Evolutionary conservation across 1,140 invertebrate species (phyloP).

Genomic region (Pygmarrhopalites habei): DNA sequence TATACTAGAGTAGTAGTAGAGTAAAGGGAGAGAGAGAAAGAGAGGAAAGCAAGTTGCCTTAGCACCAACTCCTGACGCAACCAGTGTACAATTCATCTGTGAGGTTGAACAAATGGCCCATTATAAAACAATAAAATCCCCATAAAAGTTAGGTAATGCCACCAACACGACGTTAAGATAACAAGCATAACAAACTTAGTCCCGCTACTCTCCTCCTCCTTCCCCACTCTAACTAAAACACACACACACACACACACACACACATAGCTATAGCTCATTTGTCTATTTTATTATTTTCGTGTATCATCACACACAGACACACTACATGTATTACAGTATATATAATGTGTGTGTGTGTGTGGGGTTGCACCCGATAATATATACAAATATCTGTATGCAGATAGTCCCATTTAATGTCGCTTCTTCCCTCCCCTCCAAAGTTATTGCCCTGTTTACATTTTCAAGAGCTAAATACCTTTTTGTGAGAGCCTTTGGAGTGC

Average conservation of each 20-base stretch:
- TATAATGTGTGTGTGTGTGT: too few relatives aligned
- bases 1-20: background rate
- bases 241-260: too few relatives aligned
- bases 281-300: too few relatives aligned
- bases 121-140: slow-evolving; percentile 38
- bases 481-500: background rate
- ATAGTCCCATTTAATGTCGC: too few relatives aligned
- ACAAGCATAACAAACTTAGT: slow-evolving; percentile 2
- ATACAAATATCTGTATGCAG: too few relatives aligned
- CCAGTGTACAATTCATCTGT: too few relatives aligned
- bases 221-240: too few relatives aligned
- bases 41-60: background rate
- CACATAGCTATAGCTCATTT: too few relatives aligned
- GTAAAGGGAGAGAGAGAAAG: background rate
- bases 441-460: slow-evolving; percentile 2
- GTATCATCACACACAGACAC: too few relatives aligned
- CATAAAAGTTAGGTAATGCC: slow-evolving; percentile 15
- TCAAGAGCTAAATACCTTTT: background rate
- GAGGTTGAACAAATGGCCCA: slow-evolving; percentile 32
- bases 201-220: background rate
- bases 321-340: too few relatives aligned
- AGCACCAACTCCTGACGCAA: background rate
- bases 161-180: slow-evolving; percentile 5
- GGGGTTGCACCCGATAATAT: too few relatives aligned
- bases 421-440: background rate